Conservation (phyloP, 2,797 vertebrate species). For the Echeneis naucrates region DNA sequence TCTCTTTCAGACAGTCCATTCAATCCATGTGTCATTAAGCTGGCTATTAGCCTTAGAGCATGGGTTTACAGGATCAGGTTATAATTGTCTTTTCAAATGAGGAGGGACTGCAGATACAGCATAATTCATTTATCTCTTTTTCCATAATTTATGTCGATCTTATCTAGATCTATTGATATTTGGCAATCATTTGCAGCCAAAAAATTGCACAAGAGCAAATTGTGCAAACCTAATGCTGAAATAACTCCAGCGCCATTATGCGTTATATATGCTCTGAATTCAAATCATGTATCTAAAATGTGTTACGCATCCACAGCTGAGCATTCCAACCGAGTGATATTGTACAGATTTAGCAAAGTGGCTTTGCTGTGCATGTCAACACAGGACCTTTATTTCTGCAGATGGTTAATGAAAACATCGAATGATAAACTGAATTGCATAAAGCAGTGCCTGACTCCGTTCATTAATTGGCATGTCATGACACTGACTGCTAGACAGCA, state of each 20-base stretch:
- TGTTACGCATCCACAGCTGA: background rate
- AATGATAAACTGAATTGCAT: background rate
- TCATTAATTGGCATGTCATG: background rate
- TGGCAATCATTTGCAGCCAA: background rate
- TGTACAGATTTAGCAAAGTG: background rate
- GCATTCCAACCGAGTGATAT: background rate
- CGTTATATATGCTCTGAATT: background rate
- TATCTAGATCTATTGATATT: background rate
- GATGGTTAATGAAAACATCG: constrained; percentile 2
- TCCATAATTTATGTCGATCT: constrained; percentile 11
- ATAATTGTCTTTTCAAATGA: constrained; percentile 35
- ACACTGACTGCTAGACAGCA: background rate
- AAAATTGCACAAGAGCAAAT: background rate
- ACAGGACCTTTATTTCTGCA: too few relatives aligned
- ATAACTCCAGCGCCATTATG: background rate
- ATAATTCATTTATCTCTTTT: background rate
- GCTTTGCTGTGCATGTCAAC: background rate
- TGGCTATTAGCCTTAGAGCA: constrained; percentile 21
- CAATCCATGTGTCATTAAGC: constrained; percentile 41
- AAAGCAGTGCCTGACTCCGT: background rate
- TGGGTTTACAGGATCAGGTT: constrained; percentile 14
- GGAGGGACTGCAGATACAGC: constrained; percentile 10
- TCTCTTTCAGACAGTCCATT: constrained; percentile 12
- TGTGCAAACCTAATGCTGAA: background rate
- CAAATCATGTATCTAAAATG: background rate